Percentiles rank a stretch among this genome's conserved stretches.
Conservation (phyloP, 2,113 vertebrate genomes). For the Copsychus sechellarum region DNA sequence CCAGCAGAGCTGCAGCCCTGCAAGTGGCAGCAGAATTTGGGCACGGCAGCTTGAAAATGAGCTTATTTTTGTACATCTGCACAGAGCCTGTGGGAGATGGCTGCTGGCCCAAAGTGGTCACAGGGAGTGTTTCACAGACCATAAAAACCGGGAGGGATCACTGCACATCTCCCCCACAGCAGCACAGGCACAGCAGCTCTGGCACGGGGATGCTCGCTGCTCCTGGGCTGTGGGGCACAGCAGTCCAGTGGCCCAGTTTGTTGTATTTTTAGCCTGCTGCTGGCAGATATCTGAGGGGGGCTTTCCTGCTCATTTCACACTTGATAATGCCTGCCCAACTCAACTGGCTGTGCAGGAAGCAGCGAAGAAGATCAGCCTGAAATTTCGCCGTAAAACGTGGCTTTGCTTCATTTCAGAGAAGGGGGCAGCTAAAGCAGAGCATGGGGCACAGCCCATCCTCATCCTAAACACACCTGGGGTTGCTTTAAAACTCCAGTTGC, state of each 20-base stretch:
- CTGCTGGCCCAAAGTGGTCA: rapidly evolving
- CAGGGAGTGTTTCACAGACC: background rate
- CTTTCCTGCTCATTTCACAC: background rate
- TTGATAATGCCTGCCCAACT: background rate
- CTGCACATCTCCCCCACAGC: background rate
- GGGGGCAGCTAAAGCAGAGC: background rate
- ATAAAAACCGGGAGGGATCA: background rate
- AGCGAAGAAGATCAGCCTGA: background rate
- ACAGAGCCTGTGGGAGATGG: rapidly evolving
- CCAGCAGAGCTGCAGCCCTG: background rate
- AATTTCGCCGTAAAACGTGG: background rate
- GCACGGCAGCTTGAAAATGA: background rate
- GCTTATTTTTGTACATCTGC: background rate
- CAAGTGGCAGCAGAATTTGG: background rate
- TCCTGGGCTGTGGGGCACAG: background rate
- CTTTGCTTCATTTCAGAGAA: background rate
- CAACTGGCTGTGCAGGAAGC: background rate
- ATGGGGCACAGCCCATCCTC: background rate
- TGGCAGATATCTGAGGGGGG: background rate
- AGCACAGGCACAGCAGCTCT: background rate
- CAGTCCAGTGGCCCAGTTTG: background rate
- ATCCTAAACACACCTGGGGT: background rate
- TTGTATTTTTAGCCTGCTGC: background rate
- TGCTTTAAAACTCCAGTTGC: background rate
- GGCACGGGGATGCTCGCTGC: background rate